These are phyloP conservation scores for Anodontia alba DNA, from an alignment of 2,888 invertebrate genomes.

Conservation along the genomic window DNA sequence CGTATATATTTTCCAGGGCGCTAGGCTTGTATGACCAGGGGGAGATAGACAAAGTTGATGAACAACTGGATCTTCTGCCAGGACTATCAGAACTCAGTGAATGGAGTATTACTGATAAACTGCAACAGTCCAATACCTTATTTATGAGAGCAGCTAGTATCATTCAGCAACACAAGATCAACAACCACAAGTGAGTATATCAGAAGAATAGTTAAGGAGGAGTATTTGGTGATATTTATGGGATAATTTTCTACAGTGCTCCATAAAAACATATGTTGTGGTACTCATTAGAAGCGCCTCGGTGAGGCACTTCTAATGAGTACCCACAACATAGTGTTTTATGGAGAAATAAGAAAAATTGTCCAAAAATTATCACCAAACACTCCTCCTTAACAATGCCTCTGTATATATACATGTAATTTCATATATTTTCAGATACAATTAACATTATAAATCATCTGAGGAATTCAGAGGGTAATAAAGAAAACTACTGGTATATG, in stretches of 20 bases:
- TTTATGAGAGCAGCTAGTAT: slow-evolving; percentile 71
- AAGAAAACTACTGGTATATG: too few relatives aligned
- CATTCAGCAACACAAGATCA: slow-evolving; percentile 66
- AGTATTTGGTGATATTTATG: too few relatives aligned
- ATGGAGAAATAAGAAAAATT: too few relatives aligned
- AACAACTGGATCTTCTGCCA: slow-evolving; percentile 80
- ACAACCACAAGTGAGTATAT: slow-evolving; percentile 67
- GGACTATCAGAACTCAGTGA: slow-evolving; percentile 65
- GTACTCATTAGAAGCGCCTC: too few relatives aligned
- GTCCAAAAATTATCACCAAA: too few relatives aligned
- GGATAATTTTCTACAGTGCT: too few relatives aligned
- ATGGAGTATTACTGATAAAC: slow-evolving; percentile 70
- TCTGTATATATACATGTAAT: background rate
- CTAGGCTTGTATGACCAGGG: slow-evolving; percentile 78
- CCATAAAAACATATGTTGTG: too few relatives aligned
- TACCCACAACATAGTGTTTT: too few relatives aligned
- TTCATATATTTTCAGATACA: background rate
- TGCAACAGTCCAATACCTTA: slow-evolving; percentile 69
- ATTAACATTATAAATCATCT: too few relatives aligned
- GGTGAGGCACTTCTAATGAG: too few relatives aligned
- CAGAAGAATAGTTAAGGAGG: background rate
- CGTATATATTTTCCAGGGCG: slow-evolving; percentile 76
- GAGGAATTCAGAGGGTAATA: too few relatives aligned
- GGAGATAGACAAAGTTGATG: slow-evolving; percentile 69
- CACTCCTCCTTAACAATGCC: too few relatives aligned